Conservation (phyloP, 2,113 vertebrate genomes). For the Psammodynastes pulverulentus region DNA sequence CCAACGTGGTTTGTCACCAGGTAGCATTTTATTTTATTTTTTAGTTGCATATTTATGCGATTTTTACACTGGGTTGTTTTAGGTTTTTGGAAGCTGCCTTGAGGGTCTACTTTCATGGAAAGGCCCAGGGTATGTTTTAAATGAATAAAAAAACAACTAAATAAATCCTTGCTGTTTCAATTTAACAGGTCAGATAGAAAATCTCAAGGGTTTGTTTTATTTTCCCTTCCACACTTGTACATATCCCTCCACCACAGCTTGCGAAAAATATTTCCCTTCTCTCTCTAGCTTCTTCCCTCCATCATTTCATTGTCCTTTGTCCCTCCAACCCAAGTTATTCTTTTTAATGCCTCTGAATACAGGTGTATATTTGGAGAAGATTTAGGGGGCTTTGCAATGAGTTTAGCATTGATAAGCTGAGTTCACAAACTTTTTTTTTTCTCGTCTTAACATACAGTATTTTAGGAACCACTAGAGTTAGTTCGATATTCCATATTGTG, state of each 20-base stretch:
- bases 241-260: background rate
- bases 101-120: background rate
- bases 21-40: background rate
- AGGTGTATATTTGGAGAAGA: background rate
- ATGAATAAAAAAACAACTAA: background rate
- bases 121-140: background rate
- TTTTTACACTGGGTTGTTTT: background rate
- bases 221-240: background rate
- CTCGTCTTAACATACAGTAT: background rate
- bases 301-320: background rate
- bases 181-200: background rate
- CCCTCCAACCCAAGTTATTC: background rate
- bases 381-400: background rate
- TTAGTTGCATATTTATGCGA: background rate
- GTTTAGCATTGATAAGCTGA: background rate
- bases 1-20: background rate
- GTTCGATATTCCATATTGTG: background rate
- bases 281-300: background rate
- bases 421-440: background rate
- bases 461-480: background rate
- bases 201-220: background rate
- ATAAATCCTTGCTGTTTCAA: background rate
- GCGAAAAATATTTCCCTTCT: background rate
- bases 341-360: background rate
- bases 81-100: background rate